Conservation (phyloP, 2,113 vertebrate genomes). For the Petroica traversi region DNA sequence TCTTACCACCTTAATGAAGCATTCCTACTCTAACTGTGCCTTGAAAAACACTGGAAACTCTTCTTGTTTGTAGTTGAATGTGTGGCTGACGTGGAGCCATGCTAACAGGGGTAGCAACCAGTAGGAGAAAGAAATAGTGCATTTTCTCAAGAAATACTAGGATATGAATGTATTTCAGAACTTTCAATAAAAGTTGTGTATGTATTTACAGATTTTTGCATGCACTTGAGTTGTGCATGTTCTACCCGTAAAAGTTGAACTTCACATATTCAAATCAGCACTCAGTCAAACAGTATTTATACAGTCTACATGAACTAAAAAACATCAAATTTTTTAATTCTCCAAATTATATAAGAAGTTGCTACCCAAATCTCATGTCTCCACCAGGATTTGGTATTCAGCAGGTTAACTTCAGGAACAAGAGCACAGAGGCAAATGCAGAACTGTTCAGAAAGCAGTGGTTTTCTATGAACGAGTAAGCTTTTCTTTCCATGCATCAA, state of each 20-base stretch:
- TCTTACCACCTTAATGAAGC: background rate
- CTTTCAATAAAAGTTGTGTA: background rate
- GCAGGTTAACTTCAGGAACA: background rate
- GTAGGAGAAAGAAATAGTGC: background rate
- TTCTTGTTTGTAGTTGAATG: background rate
- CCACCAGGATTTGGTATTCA: background rate
- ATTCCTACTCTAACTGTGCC: background rate
- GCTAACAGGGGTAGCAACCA: background rate
- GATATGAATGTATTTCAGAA: rapidly evolving
- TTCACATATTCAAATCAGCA: background rate
- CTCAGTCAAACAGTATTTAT: background rate
- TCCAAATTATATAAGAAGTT: background rate
- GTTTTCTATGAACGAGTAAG: background rate
- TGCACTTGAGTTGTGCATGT: background rate
- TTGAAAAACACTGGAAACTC: background rate
- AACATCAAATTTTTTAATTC: background rate
- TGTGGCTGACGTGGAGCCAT: background rate
- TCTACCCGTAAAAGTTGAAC: background rate
- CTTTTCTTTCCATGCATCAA: background rate
- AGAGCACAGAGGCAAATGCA: background rate
- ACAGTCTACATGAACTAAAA: background rate
- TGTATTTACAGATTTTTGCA: background rate
- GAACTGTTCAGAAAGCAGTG: background rate
- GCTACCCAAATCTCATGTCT: background rate
- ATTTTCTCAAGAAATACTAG: background rate